These are phyloP conservation scores for Smutsia gigantea DNA, from an alignment of 2,797 vertebrate species.

Conservation along the genomic window DNA sequence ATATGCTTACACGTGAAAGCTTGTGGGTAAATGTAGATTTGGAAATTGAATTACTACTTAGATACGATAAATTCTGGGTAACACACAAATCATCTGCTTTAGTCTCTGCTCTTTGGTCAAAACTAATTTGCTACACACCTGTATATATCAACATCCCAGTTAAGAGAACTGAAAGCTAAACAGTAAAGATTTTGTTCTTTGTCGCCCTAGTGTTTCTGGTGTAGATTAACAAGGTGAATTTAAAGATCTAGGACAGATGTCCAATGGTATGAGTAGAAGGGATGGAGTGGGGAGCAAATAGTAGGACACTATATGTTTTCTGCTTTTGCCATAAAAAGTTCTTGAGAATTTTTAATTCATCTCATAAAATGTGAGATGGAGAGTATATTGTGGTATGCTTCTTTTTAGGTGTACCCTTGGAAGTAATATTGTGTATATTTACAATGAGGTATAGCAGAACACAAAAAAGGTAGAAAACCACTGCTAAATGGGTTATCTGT, in stretches of 20 bases:
- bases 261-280: not conserved
- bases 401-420: not conserved
- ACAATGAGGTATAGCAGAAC: not conserved
- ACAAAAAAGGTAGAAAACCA: not conserved
- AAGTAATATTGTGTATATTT: not conserved
- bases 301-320: not conserved
- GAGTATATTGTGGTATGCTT: not conserved
- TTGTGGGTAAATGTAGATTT: not conserved
- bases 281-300: not conserved
- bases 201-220: not conserved
- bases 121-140: not conserved
- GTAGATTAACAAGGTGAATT: not conserved
- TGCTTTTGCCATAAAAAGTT: not conserved
- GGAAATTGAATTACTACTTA: not conserved
- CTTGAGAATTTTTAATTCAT: not conserved
- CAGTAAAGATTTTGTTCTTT: not conserved
- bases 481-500: not conserved
- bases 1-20: not conserved
- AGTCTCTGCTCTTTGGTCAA: not conserved
- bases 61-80: not conserved
- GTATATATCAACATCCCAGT: not conserved
- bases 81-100: not conserved
- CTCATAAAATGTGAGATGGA: not conserved
- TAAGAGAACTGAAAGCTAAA: not conserved
- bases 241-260: not conserved